Conservation (phyloP, 1,140 invertebrate species). For the Hyles euphorbiae region DNA sequence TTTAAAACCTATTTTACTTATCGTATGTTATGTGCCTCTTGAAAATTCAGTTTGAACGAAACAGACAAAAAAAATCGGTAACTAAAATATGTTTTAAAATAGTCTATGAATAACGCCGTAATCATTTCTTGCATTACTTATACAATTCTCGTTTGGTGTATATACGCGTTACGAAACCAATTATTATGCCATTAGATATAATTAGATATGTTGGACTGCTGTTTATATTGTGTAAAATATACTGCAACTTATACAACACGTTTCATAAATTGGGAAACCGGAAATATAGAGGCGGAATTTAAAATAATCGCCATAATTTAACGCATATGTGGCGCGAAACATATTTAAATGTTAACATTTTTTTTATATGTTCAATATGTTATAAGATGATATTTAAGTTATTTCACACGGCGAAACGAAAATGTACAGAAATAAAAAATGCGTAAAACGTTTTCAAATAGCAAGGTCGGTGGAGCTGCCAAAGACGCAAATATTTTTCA, state of each 20-base stretch:
- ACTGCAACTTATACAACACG: background rate
- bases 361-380: background rate
- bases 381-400: background rate
- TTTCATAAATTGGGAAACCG: too few relatives aligned
- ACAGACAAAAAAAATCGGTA: too few relatives aligned
- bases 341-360: background rate
- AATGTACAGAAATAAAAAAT: background rate
- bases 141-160: background rate
- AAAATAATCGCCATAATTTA: too few relatives aligned
- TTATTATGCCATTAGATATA: constrained; percentile 23
- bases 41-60: too few relatives aligned
- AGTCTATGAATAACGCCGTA: too few relatives aligned
- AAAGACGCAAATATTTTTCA: constrained; percentile 18
- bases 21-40: too few relatives aligned
- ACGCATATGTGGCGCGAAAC: too few relatives aligned
- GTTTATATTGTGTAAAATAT: too few relatives aligned
- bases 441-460: background rate
- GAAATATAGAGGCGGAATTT: too few relatives aligned
- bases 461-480: constrained; percentile 12
- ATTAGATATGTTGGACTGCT: constrained; percentile 7
- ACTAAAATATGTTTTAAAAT: too few relatives aligned
- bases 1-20: too few relatives aligned
- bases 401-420: background rate
- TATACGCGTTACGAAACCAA: constrained; percentile 11
- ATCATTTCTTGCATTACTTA: background rate